phyloP scores from a whole-genome alignment of 2,888 invertebrate species.

The Syrista parreyssii region DNA sequence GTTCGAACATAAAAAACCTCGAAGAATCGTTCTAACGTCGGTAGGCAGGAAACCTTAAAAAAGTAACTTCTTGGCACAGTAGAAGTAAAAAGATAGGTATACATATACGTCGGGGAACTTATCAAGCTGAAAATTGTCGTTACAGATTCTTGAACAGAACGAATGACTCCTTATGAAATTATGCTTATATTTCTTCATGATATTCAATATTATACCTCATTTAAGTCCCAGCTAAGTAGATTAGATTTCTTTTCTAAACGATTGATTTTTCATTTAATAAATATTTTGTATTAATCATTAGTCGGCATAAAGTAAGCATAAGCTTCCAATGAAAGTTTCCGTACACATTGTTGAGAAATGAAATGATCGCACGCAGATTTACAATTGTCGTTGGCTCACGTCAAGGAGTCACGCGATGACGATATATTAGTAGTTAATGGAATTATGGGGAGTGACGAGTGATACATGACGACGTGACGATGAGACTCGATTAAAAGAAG shows the following conservation, averaged over 20 bases:
- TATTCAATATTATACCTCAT: slow-evolving; percentile 8
- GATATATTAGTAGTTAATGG: background rate
- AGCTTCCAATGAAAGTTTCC: slow-evolving; percentile 21
- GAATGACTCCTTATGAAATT: background rate
- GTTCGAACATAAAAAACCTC: slow-evolving; percentile 24
- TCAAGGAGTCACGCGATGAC: background rate
- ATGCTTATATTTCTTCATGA: slow-evolving; percentile 7
- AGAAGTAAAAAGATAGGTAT: slow-evolving; percentile 13
- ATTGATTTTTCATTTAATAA: slow-evolving; percentile 24
- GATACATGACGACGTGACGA: background rate
- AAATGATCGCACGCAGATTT: background rate
- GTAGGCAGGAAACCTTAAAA: slow-evolving; percentile 3
- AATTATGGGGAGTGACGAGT: background rate
- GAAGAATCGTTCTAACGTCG: background rate
- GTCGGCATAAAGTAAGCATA: slow-evolving; percentile 27
- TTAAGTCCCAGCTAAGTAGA: slow-evolving; percentile 30
- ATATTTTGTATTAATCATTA: slow-evolving; percentile 29
- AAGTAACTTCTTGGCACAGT: slow-evolving; percentile 18
- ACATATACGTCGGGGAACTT: background rate
- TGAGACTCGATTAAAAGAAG: background rate
- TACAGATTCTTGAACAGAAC: background rate
- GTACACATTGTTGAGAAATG: background rate
- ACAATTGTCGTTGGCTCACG: background rate
- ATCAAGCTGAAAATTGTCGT: background rate
- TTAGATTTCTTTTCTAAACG: slow-evolving; percentile 33